Conservation (phyloP, 2,113 vertebrate genomes). For the Mobula hypostoma region DNA sequence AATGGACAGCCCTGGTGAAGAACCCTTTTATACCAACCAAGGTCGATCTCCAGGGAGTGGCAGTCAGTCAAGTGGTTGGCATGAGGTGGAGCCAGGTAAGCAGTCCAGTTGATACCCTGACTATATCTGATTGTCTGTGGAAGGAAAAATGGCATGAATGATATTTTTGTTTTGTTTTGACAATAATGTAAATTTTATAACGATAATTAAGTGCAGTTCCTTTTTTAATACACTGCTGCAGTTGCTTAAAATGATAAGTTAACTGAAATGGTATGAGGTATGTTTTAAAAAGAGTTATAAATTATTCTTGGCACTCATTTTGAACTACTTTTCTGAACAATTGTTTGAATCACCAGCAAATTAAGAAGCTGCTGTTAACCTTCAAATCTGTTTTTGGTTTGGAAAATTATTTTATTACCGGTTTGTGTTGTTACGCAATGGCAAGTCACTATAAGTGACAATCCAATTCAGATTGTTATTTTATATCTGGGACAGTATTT, state of each 20-base stretch:
- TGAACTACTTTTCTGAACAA: constrained; percentile 12
- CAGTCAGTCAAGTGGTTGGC: constrained; percentile 92
- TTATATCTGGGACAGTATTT: not conserved
- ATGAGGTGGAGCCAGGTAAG: constrained; percentile 96
- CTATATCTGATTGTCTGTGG: not conserved
- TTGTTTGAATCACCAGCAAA: constrained; percentile 3
- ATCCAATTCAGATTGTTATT: not conserved
- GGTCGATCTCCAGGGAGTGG: constrained; percentile 88
- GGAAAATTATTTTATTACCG: constrained; percentile 20
- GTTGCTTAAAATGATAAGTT: constrained; percentile 15
- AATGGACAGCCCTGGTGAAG: constrained; percentile 94
- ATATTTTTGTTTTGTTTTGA: constrained; percentile 2
- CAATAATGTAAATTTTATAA: constrained; percentile 13
- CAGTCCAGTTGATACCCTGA: not conserved
- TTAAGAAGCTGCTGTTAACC: not conserved
- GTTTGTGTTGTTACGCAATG: not conserved
- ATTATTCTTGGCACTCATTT: not conserved
- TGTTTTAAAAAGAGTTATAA: constrained; percentile 27
- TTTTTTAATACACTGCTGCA: constrained; percentile 1
- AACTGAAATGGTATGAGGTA: constrained; percentile 27
- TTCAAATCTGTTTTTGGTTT: constrained; percentile 17
- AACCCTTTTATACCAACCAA: constrained; percentile 91
- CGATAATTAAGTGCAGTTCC: not conserved
- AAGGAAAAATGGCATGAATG: not conserved
- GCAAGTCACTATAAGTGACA: constrained; percentile 8